Percentiles rank a stretch among this genome's conserved stretches.
phyloP scores from a whole-genome alignment of 1,140 invertebrate species.

The Platyscapa corneri region DNA sequence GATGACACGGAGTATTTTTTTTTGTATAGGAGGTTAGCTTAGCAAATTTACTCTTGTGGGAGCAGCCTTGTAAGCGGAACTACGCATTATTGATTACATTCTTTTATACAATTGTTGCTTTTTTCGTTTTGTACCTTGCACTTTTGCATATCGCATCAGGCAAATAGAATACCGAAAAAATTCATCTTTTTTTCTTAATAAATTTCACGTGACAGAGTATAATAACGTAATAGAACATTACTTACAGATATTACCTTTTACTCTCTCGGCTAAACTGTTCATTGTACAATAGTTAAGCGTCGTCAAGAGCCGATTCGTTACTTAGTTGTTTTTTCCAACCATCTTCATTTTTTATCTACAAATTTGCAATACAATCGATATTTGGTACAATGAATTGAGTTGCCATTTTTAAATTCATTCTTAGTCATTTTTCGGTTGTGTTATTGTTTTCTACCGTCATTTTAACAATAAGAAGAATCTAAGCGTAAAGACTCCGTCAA shows the following conservation, averaged over 20 bases:
- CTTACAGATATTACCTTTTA: constrained; percentile 48
- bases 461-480: constrained; percentile 55
- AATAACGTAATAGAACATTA: constrained; percentile 51
- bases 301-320: constrained; percentile 48
- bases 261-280: constrained; percentile 39
- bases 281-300: constrained; percentile 28
- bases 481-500: constrained; percentile 55
- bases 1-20: constrained; percentile 52
- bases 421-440: constrained; percentile 29
- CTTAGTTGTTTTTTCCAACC: constrained; percentile 39
- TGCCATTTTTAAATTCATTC: constrained; percentile 36
- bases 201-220: constrained; percentile 55
- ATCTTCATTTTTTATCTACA: constrained; percentile 55
- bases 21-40: constrained; percentile 48
- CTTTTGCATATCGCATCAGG: constrained; percentile 45
- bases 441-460: constrained; percentile 46
- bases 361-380: constrained; percentile 54
- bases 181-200: constrained; percentile 42
- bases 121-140: constrained; percentile 39
- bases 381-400: constrained; percentile 52
- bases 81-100: constrained; percentile 51
- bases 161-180: constrained; percentile 47
- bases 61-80: constrained; percentile 46
- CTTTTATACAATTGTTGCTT: constrained; percentile 47
- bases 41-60: constrained; percentile 36